phyloP scores from a whole-genome alignment of 2,113 vertebrate genomes.

The Noctilio leporinus region DNA sequence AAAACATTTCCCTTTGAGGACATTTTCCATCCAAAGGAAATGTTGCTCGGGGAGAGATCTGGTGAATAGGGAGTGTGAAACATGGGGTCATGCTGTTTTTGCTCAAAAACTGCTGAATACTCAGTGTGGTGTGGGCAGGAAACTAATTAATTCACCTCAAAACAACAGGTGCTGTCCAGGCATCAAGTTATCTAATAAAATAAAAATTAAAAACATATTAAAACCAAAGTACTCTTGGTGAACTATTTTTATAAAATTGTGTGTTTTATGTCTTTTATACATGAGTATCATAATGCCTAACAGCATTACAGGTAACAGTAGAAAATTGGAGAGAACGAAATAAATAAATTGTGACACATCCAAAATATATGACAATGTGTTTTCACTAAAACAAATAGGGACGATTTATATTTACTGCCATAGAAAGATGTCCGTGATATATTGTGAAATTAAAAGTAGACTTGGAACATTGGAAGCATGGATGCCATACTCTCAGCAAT shows the following conservation, averaged over 20 bases:
- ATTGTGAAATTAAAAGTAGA: background rate
- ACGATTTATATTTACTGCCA: background rate
- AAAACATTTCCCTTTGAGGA: too few relatives aligned
- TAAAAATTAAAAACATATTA: background rate
- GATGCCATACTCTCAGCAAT: background rate
- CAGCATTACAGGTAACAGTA: background rate
- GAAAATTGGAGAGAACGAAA: background rate
- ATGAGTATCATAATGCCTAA: background rate
- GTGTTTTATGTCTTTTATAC: background rate
- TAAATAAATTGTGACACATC: background rate
- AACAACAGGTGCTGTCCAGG: background rate
- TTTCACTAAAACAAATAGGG: background rate
- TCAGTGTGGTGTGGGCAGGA: too few relatives aligned
- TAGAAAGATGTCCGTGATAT: background rate
- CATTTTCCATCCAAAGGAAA: too few relatives aligned
- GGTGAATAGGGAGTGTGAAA: too few relatives aligned
- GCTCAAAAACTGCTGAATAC: too few relatives aligned
- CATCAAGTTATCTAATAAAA: background rate
- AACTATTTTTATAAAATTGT: background rate
- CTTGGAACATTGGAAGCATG: background rate
- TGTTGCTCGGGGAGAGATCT: too few relatives aligned
- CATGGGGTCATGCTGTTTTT: too few relatives aligned
- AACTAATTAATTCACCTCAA: too few relatives aligned
- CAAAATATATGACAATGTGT: background rate
- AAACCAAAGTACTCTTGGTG: background rate